Evolutionary conservation across 2,113 vertebrate species (phyloP).

Genomic region (Dryoscopus gambensis): DNA sequence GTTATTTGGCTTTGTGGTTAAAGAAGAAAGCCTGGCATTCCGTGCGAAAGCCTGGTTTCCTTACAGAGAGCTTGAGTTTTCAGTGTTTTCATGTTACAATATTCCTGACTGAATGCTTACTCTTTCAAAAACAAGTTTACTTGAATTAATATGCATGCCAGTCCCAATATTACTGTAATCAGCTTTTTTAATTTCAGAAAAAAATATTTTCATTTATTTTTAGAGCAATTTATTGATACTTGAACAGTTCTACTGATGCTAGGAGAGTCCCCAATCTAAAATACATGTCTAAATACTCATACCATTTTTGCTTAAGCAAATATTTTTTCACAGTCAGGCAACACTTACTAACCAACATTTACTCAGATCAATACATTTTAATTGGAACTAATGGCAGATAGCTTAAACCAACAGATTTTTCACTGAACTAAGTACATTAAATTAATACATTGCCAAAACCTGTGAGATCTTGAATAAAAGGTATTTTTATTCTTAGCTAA

Average conservation of each 20-base stretch:
- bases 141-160: not conserved
- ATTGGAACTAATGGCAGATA: constrained; percentile 76
- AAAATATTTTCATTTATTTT: constrained; percentile 1
- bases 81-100: not conserved
- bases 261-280: not conserved
- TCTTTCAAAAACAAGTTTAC: not conserved
- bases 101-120: not conserved
- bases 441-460: constrained; percentile 73
- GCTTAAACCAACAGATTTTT: constrained; percentile 76
- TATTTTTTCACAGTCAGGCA: constrained; percentile 53
- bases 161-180: not conserved
- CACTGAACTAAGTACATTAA: constrained; percentile 68
- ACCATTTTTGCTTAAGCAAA: constrained; percentile 59
- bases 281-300: not conserved
- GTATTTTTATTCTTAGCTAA: constrained; percentile 56
- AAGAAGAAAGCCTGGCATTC: not conserved
- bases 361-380: constrained; percentile 76
- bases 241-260: not conserved
- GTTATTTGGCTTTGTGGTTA: not conserved
- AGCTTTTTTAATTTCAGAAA: not conserved
- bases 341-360: constrained; percentile 71
- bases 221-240: constrained; percentile 15
- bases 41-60: not conserved
- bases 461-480: constrained; percentile 64
- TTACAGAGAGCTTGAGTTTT: not conserved